A percentile compares a stretch with the other conserved stretches of the same genome.
Conservation (phyloP, 2,113 vertebrate genomes). For the Synodontis membranacea region DNA sequence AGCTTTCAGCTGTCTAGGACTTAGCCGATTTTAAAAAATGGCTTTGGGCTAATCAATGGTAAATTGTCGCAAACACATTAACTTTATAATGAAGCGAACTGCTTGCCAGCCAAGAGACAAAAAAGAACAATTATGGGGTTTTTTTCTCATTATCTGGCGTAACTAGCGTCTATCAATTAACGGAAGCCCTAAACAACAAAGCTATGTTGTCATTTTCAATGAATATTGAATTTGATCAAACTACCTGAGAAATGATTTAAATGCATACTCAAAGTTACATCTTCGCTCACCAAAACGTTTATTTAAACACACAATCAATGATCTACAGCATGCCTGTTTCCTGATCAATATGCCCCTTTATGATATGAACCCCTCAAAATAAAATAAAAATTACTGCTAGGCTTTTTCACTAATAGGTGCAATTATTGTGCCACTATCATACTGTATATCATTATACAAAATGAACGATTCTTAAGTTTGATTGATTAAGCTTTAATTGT, state of each 20-base stretch:
- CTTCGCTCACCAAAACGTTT: not conserved
- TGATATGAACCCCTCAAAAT: not conserved
- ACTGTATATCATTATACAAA: conserved; percentile 28
- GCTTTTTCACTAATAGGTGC: not conserved
- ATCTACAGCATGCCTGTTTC: not conserved
- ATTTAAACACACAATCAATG: not conserved
- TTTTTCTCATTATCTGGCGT: not conserved
- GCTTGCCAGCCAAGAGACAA: not conserved
- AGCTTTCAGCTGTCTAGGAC: conserved; percentile 1
- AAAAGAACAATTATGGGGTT: not conserved
- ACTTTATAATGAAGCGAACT: conserved; percentile 13
- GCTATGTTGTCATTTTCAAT: not conserved
- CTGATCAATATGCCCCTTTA: not conserved
- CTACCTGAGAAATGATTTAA: not conserved
- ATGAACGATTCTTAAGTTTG: not conserved
- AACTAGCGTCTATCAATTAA: not conserved
- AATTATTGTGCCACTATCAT: conserved; percentile 26
- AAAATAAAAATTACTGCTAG: not conserved
- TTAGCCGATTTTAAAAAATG: conserved; percentile 16
- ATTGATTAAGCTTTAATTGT: not conserved
- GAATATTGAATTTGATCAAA: not conserved
- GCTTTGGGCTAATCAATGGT: conserved; percentile 7
- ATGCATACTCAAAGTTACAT: not conserved
- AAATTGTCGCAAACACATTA: conserved; percentile 32
- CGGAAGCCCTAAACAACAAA: not conserved